Evolutionary conservation across 1,140 invertebrate genomes (phyloP).

Genomic region (Drosophila hydei): DNA sequence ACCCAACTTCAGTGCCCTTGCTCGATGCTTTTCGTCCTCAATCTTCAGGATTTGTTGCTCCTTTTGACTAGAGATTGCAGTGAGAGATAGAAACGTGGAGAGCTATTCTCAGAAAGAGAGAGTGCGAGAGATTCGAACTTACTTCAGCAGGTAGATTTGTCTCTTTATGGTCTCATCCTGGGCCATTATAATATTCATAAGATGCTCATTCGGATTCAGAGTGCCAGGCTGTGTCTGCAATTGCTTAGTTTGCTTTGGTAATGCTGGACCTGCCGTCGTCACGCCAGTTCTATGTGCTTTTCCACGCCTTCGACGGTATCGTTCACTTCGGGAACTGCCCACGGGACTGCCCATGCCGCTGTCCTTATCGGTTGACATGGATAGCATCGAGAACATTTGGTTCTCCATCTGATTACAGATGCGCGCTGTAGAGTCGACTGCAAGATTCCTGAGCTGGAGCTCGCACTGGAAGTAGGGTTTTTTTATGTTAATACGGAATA

Average conservation of each 20-base stretch:
- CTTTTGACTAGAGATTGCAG: slow-evolving; percentile 86
- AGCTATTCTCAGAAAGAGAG: not conserved
- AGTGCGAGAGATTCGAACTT: slow-evolving; percentile 26
- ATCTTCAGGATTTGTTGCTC: slow-evolving; percentile 90
- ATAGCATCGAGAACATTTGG: slow-evolving; percentile 50
- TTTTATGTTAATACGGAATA: not conserved
- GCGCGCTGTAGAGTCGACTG: not conserved
- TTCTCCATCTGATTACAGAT: slow-evolving; percentile 27
- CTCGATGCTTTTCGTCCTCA: slow-evolving; percentile 90
- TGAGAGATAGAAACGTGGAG: not conserved
- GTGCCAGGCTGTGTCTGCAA: slow-evolving; percentile 1
- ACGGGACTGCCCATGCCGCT: slow-evolving; percentile 82
- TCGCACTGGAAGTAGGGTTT: slow-evolving; percentile 49
- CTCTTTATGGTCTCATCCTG: slow-evolving; percentile 92
- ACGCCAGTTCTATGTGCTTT: slow-evolving; percentile 49
- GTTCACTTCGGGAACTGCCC: slow-evolving; percentile 73
- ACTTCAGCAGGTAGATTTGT: slow-evolving; percentile 88
- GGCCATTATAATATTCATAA: slow-evolving; percentile 91
- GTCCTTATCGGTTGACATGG: slow-evolving; percentile 76
- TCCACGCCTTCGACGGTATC: slow-evolving; percentile 65
- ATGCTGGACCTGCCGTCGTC: slow-evolving; percentile 48
- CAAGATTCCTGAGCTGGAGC: slow-evolving; percentile 66
- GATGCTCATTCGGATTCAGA: slow-evolving; percentile 86
- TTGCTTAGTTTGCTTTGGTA: slow-evolving; percentile 57
- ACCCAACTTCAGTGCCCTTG: slow-evolving; percentile 89